Evolutionary conservation across 1,140 invertebrate species (phyloP).

Genomic region (Protaetia brevitarsis): DNA sequence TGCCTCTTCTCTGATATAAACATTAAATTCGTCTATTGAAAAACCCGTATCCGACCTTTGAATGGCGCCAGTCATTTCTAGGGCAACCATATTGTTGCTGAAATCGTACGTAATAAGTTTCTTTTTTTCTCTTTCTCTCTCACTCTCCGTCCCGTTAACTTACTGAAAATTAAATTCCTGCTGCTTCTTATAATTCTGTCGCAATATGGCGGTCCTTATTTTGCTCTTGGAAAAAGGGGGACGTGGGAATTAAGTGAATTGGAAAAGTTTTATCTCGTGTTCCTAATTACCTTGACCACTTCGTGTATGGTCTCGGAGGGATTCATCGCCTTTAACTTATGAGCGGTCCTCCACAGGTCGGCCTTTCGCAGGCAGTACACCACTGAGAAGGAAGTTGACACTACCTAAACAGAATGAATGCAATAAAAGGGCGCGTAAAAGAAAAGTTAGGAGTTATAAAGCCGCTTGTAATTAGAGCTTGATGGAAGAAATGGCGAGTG

Average conservation of each 20-base stretch:
- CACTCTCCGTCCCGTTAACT: no score
- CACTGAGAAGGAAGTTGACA: conserved; percentile 31
- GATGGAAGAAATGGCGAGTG: no score
- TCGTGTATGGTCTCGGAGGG: conserved; percentile 26
- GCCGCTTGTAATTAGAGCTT: not conserved
- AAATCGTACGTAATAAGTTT: no score
- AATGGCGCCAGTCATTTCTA: not conserved
- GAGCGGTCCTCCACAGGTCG: conserved; percentile 27
- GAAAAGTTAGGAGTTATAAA: not conserved
- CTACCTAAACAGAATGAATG: conserved; percentile 27
- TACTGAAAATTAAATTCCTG: not conserved
- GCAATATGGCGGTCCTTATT: conserved; percentile 7
- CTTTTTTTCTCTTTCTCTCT: no score
- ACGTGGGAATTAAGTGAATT: no score
- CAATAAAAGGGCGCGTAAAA: not conserved
- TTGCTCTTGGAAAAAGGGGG: conserved; percentile 9
- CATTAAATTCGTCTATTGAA: not conserved
- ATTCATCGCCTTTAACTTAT: conserved; percentile 20
- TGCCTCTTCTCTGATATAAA: conserved; percentile 2
- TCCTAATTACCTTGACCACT: conserved; percentile 21
- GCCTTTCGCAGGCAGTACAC: conserved; percentile 26
- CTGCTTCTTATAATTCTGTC: conserved; percentile 7
- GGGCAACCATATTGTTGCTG: not conserved
- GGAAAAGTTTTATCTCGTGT: not conserved
- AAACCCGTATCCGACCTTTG: not conserved